These are phyloP conservation scores for Sebastes oblongus DNA, from an alignment of 2,797 vertebrate species.

Conservation along the genomic window DNA sequence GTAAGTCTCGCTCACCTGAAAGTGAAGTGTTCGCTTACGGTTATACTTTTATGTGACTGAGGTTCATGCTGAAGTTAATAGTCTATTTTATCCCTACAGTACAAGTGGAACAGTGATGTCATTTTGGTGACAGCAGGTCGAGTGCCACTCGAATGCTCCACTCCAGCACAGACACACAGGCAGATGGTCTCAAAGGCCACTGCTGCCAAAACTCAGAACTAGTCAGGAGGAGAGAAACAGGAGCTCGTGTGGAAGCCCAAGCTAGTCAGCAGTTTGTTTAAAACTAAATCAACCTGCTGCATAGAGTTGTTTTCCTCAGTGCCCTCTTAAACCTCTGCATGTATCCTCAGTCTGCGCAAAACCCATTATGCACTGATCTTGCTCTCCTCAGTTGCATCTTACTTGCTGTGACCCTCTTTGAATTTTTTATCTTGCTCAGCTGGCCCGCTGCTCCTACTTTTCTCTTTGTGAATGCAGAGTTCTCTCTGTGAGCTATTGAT, in stretches of 20 bases:
- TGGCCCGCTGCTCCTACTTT: constrained; percentile 11
- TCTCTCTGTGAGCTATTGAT: constrained; percentile 61
- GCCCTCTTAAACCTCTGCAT: constrained; percentile 38
- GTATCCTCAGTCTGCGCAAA: constrained; percentile 29
- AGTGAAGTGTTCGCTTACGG: background rate
- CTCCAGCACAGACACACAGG: constrained; percentile 49
- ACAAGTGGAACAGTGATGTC: constrained; percentile 37
- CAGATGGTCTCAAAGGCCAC: constrained; percentile 58
- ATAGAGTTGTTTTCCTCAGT: constrained; percentile 31
- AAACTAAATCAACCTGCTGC: constrained; percentile 45
- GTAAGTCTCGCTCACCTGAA: background rate
- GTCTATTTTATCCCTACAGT: constrained; percentile 1
- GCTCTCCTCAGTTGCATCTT: constrained; percentile 9
- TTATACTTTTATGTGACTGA: background rate
- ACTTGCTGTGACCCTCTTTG: constrained; percentile 39
- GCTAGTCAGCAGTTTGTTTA: constrained; percentile 56
- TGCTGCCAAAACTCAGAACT: constrained; percentile 43
- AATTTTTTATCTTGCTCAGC: constrained; percentile 33
- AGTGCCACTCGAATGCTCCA: constrained; percentile 53
- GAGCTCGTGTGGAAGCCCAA: constrained; percentile 20
- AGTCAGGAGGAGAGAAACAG: constrained; percentile 3
- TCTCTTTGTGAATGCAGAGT: constrained; percentile 41
- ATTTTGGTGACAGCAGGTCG: constrained; percentile 57
- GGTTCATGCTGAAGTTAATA: background rate
- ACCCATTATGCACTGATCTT: constrained; percentile 22